Conservation (phyloP, 2,797 vertebrate genomes). For the Pangasius sanitwongsei region DNA sequence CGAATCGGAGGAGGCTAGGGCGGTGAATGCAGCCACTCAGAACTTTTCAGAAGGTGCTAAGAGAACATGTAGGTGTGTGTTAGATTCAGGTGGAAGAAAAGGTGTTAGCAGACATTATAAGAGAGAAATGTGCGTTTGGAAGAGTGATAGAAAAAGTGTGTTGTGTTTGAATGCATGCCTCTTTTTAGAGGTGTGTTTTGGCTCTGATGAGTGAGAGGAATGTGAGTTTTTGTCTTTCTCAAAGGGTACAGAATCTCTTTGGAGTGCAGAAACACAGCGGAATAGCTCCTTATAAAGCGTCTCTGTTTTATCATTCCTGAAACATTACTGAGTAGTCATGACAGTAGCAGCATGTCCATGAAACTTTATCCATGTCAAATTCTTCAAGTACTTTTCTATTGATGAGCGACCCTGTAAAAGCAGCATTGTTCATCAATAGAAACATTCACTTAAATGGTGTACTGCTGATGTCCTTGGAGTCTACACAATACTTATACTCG, state of each 20-base stretch:
- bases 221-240: slow-evolving; percentile 32
- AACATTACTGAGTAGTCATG: not conserved
- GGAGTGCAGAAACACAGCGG: not conserved
- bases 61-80: slow-evolving; percentile 55
- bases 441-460: slow-evolving; percentile 33
- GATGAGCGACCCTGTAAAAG: slow-evolving; percentile 4
- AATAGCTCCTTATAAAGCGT: not conserved
- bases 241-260: slow-evolving; percentile 26
- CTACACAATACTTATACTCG: slow-evolving; percentile 42
- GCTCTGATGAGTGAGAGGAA: slow-evolving; percentile 36
- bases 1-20: slow-evolving; percentile 42
- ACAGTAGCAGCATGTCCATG: not conserved
- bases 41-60: slow-evolving; percentile 49
- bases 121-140: slow-evolving; percentile 40
- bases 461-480: slow-evolving; percentile 52
- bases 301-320: slow-evolving; percentile 17
- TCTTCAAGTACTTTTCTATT: slow-evolving; percentile 21
- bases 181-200: slow-evolving; percentile 48
- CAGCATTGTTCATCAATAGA: not conserved
- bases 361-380: slow-evolving; percentile 23
- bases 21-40: slow-evolving; percentile 18
- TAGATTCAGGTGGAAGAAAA: slow-evolving; percentile 47
- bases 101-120: slow-evolving; percentile 45
- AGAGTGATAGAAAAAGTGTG: slow-evolving; percentile 35
- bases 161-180: slow-evolving; percentile 45